A percentile compares a stretch with the other conserved stretches of the same genome.
Conservation (phyloP, 2,113 vertebrate genomes). For the Uria aalge region DNA sequence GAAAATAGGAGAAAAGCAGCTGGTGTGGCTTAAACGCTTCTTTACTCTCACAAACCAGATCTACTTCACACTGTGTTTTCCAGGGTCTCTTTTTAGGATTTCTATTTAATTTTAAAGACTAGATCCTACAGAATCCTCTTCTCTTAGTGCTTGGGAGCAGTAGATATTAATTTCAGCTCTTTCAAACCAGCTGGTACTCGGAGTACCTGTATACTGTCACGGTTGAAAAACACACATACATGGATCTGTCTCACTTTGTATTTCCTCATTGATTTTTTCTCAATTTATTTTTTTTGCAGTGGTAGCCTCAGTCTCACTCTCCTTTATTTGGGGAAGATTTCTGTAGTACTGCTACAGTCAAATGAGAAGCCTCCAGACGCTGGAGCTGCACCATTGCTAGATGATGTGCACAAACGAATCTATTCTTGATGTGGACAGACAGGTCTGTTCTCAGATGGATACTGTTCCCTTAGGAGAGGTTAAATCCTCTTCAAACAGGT, state of each 20-base stretch:
- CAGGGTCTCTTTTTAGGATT: background rate
- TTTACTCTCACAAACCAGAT: background rate
- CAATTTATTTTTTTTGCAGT: background rate
- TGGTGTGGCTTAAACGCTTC: background rate
- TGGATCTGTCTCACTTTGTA: background rate
- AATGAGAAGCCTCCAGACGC: background rate
- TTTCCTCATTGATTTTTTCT: background rate
- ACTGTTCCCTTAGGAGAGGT: background rate
- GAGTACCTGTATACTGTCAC: background rate
- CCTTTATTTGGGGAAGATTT: background rate
- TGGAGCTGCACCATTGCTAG: background rate
- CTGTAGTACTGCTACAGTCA: background rate
- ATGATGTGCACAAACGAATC: background rate
- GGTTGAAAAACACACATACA: background rate
- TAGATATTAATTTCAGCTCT: background rate
- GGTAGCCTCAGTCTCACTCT: background rate
- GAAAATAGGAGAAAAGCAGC: constrained; percentile 10
- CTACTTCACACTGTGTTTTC: background rate
- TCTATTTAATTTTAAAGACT: background rate
- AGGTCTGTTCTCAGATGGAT: background rate
- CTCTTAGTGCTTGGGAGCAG: background rate
- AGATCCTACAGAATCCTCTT: background rate
- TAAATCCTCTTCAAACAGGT: background rate
- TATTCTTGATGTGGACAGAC: background rate
- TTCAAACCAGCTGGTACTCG: background rate